Base-by-base conservation (phyloP, 1,140 invertebrate genomes). In the Bombus fervidus region DNA sequence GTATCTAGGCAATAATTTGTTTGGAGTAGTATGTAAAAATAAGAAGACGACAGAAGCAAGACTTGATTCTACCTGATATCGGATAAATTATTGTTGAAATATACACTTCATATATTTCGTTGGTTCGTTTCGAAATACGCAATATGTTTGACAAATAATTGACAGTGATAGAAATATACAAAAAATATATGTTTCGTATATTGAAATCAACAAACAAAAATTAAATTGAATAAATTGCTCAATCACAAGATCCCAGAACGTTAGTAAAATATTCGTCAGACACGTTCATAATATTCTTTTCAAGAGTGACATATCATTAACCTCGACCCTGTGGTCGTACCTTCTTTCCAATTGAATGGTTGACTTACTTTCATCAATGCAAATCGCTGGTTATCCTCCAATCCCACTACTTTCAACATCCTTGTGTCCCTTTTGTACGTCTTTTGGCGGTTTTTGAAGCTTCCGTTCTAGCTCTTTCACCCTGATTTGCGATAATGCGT, bases 341-440 rank as follows among this genome's bases (percentile, higher is more conserved):
- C 22, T 57, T 69, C 15, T 71, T 59, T 78, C 13, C 28, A 34
- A 66, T 73, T 71, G 64, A 39, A 3, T 15, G 6, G 15, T 64
- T 59, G 22, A 93, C 94, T 91, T 95, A 97, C 96, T 96, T 97
- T 97, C 96, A 97, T 97, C 73, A 97, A 93, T 28, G 96, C 96
- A 88, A 97, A 97, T 83, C 96, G 95, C 85, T 97, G 96, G 87
- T 97, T 96, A 89, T 97, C 96, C 8, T 90, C 91, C n/a, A 94
- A 83, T 80, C 91, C 92, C 22, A 93, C 37, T 18, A 90, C 86
- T 37, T 89, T 77, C 53, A 86, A 91, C 87, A 91, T 93, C 53
- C 18, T 76, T 2, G 25, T 78, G 15, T n/a, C 28, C 28, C 4
- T 71, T 43, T 5, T 34, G 9, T 77, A 3, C 13, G 31, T 28